Evolutionary conservation across 2,113 vertebrate species (phyloP), one percentile per base, ranked within the genome.

Genomic region (Tonatia bakeri): DNA sequence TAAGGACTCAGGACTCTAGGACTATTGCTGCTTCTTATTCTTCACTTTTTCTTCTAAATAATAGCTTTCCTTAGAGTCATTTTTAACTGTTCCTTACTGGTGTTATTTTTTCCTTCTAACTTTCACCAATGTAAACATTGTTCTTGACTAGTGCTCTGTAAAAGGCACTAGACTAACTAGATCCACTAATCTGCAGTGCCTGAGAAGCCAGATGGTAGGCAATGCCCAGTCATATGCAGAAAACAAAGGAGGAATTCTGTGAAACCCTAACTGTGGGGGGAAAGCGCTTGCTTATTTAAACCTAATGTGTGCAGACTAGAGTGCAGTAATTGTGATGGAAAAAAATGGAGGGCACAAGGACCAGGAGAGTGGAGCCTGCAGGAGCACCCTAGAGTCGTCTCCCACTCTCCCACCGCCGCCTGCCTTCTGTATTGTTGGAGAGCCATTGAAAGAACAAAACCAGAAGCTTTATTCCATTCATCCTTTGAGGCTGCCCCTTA

Each of bases 41-140:
- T 72, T 72, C 38, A 77, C 11, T 24, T 90, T 92, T 56, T 65
- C 52, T 77, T 69, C 17, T 5, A 52, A 50, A 40, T 36, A 5
- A 0, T 38, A 36, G 56, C 82, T 54, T 67, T 67, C 16, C 47
- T 84, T 4, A 2, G 45, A 90, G 52, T 24, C 22, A 26, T 67
- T 67, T 59, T 52, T 22, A 67, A 77, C 50, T 50, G 40, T 80
- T 73, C 45, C 33, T 70, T 70, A 43, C 7, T 28, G 4, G 26
- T 40, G 24, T 43, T 45, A 50, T 77, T 36, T 87, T 83, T 64
- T 31, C 33, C 81, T 94, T 83, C 76, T 52, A 67, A 24, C 76
- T 87, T 93, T 59, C 15, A 70, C 72, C 50, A 77, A 7, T 28
- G 31, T 88, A 40, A 65, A 50, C 31, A 65, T 26, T 43, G 47